A percentile compares a stretch with the other conserved stretches of the same genome.
Evolutionary conservation across 2,113 vertebrate species (phyloP).

Genomic region (Cyrtonyx montezumae): DNA sequence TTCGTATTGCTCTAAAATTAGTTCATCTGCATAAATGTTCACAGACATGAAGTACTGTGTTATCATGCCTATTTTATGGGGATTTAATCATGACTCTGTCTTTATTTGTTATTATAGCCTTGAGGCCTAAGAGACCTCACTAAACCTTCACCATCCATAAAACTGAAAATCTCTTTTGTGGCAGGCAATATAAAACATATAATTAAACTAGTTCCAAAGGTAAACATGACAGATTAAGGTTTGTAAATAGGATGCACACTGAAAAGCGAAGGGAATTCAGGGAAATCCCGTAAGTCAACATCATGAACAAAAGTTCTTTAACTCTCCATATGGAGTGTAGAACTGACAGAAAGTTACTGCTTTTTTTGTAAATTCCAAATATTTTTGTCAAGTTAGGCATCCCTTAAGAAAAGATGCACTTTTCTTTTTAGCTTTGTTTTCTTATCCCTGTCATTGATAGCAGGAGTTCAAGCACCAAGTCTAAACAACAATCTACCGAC

Average conservation of each 20-base stretch:
- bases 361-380: background rate
- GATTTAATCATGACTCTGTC: background rate
- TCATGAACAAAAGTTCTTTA: background rate
- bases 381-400: background rate
- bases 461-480: background rate
- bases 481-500: background rate
- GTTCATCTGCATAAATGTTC: background rate
- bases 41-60: background rate
- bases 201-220: background rate
- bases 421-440: background rate
- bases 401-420: accelerated
- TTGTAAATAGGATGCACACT: background rate
- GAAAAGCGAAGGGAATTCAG: background rate
- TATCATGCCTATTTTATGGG: background rate
- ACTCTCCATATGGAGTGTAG: background rate
- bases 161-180: background rate
- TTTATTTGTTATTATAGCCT: background rate
- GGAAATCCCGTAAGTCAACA: background rate
- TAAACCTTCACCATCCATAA: background rate
- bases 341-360: background rate
- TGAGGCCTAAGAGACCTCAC: background rate
- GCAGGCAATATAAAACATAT: background rate
- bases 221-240: background rate
- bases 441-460: background rate
- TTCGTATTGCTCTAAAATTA: background rate